Percentiles rank a stretch among this genome's conserved stretches.
These are phyloP conservation scores for Lycaon pictus DNA, from an alignment of 2,113 vertebrate genomes.

Conservation along the genomic window DNA sequence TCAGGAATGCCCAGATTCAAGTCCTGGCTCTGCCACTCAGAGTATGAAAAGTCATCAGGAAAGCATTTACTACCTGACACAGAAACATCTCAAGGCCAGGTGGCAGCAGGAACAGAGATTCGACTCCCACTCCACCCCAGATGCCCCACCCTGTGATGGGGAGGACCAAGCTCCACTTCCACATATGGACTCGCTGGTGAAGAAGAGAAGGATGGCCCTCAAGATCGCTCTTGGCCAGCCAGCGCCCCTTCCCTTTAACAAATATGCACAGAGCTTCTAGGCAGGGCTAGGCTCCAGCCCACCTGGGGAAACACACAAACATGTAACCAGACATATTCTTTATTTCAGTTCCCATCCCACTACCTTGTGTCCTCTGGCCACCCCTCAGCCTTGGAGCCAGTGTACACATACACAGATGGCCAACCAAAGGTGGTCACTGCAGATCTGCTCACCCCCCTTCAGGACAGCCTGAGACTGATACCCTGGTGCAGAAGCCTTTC, in stretches of 20 bases:
- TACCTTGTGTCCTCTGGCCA: neutral
- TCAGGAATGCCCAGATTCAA: neutral
- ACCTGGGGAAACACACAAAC: constrained; percentile 15
- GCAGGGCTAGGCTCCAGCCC: neutral
- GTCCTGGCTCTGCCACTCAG: neutral
- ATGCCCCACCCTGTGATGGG: neutral
- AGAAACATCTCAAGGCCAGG: neutral
- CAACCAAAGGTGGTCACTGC: neutral
- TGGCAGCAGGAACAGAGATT: neutral
- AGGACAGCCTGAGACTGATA: neutral
- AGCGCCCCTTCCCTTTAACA: neutral
- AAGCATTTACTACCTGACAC: neutral
- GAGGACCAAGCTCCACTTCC: neutral
- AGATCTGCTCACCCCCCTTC: neutral
- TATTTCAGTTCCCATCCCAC: neutral
- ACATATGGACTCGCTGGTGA: neutral
- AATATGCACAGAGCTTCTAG: neutral
- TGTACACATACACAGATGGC: neutral
- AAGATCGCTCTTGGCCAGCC: neutral
- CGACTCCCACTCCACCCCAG: neutral
- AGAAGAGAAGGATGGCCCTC: neutral
- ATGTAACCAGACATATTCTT: constrained; percentile 10
- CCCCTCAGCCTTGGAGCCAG: neutral
- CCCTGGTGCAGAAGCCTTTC: neutral
- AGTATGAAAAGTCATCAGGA: neutral